phyloP scores from a whole-genome alignment of 1,140 invertebrate genomes.

The Micrasema minimum region DNA sequence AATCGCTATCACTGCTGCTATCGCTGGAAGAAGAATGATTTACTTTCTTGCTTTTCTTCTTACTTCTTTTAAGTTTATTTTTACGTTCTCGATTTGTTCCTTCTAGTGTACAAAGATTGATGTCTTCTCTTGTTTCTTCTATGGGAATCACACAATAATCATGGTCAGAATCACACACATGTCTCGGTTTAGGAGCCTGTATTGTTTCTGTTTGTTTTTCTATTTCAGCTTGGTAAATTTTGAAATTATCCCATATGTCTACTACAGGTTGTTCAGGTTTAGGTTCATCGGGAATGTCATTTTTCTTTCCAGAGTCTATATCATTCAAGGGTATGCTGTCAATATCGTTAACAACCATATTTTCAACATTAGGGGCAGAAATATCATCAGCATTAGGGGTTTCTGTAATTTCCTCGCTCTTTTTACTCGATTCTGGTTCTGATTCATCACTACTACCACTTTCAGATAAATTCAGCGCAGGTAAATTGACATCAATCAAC shows the following conservation, averaged over 20 bases:
- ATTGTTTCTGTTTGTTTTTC: slow-evolving; percentile 64
- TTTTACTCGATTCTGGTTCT: slow-evolving; percentile 67
- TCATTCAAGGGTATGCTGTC: slow-evolving; percentile 1
- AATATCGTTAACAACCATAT: slow-evolving; percentile 52
- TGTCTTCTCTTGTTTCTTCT: slow-evolving; percentile 52
- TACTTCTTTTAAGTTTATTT: slow-evolving; percentile 61
- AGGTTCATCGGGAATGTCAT: slow-evolving; percentile 42
- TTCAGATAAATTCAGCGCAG: slow-evolving; percentile 83
- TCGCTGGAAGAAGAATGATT: slow-evolving; percentile 71
- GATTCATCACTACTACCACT: slow-evolving; percentile 82
- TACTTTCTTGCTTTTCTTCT: slow-evolving; percentile 60
- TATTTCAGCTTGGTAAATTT: slow-evolving; percentile 72
- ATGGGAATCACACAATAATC: slow-evolving; percentile 72
- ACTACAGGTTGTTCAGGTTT: slow-evolving; percentile 63
- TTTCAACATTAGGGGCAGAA: slow-evolving; percentile 33
- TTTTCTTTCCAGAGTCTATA: not conserved
- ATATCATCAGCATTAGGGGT: slow-evolving; percentile 28
- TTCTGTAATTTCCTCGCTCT: slow-evolving; percentile 22
- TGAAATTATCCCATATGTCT: slow-evolving; percentile 87
- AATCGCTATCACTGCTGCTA: slow-evolving; percentile 79
- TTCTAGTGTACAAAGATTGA: slow-evolving; percentile 8
- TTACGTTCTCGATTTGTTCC: slow-evolving; percentile 62
- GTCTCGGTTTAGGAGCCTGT: slow-evolving; percentile 63
- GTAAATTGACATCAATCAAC: slow-evolving; percentile 72
- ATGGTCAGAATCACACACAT: slow-evolving; percentile 73